Base-by-base conservation (phyloP, 2,113 vertebrate species). In the Merops nubicus region DNA sequence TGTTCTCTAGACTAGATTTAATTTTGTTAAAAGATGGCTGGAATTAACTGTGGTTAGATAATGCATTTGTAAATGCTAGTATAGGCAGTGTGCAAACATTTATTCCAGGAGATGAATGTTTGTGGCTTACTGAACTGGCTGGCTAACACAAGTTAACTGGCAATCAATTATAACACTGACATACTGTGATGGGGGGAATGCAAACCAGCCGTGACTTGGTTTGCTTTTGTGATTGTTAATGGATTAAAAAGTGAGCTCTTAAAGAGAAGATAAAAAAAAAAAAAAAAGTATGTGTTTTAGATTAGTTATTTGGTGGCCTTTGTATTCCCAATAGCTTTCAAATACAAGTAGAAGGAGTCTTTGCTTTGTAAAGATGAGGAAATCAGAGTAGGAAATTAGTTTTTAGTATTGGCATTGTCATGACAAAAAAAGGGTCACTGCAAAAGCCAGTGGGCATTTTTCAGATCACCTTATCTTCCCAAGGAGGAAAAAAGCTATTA, bases 11-110 rank as follows among this genome's bases (percentile, higher is more conserved):
- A 62, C 75, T 75, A 89, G 92, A 95, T 91, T 96, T 93, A 96
- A 96, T 96, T 96, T 93, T 93, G 85, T 96, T 96, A 96, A 96
- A 96, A 89, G 83, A 94, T 91, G 79, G 69, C 68, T 96, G 84
- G 91, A 95, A 96, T 95, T 94, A 95, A 93, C 91, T 91, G 72
- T 8, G 8, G 56, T 93, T 93, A 93, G 92, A 94, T 94, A 96
- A 94, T 91, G 69, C 79, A 93, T 91, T 85, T 93, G 83, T 96
- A 95, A 95, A 94, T 90, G 88, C 92, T 94, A 75, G 90, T 64
- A 63, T 28, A 95, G 67, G 36, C 90, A 84, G 73, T 82, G 92
- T 89, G 90, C 76, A 94, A 93, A 92, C 76, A 93, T 97, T 96
- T 94, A 67, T 96, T 92, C 83, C 72, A 21, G 40, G 73, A 93